Percentiles rank a stretch among this genome's conserved stretches.
Conservation (phyloP, 2,113 vertebrate genomes). For the Petromus typicus region DNA sequence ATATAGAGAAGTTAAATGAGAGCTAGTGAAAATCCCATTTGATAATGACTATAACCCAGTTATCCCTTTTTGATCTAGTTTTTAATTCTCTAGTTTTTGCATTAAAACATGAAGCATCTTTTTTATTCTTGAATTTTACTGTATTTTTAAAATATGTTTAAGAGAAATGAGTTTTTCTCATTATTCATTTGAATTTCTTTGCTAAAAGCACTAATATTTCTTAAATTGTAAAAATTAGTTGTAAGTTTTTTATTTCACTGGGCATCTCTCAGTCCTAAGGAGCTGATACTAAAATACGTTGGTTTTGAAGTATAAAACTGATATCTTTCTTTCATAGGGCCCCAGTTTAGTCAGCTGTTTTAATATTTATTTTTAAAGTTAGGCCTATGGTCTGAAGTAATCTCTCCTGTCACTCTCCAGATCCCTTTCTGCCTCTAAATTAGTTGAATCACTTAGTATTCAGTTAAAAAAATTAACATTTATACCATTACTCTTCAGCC, state of each 20-base stretch:
- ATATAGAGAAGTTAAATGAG: background rate
- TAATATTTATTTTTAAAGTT: background rate
- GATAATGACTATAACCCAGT: background rate
- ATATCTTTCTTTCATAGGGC: background rate
- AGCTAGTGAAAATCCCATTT: constrained; percentile 29
- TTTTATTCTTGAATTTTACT: constrained; percentile 15
- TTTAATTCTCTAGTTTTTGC: constrained; percentile 54
- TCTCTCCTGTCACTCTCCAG: background rate
- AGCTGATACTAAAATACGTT: background rate
- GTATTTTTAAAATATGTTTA: background rate
- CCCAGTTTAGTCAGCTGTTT: background rate
- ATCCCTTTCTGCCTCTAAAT: constrained; percentile 14
- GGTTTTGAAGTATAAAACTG: background rate
- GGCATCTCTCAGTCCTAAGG: background rate
- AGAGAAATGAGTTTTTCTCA: constrained; percentile 5
- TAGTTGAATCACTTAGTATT: background rate
- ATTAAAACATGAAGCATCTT: constrained; percentile 33
- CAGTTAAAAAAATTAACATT: background rate
- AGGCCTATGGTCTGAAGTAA: background rate
- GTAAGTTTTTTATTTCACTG: background rate
- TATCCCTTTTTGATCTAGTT: background rate
- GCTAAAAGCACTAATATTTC: background rate
- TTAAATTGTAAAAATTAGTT: background rate
- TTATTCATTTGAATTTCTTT: constrained; percentile 40
- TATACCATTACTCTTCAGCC: background rate